These are phyloP conservation scores for Pseudotriccus pelzelni DNA, from an alignment of 2,797 vertebrate species.

Conservation along the genomic window DNA sequence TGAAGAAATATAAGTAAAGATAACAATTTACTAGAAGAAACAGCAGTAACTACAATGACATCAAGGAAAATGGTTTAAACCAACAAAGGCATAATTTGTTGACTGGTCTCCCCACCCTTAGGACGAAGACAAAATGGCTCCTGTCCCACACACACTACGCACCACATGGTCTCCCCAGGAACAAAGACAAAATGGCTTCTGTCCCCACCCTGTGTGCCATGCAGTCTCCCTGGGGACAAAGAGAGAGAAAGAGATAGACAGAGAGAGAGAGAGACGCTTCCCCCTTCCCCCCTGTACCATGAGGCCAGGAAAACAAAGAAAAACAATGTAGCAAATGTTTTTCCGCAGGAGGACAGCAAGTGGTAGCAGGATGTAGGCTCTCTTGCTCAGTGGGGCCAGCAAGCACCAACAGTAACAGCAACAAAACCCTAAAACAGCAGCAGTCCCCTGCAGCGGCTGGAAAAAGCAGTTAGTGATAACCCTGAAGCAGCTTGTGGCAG, in stretches of 20 bases:
- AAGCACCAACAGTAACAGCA: neutral
- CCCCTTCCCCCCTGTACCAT: neutral
- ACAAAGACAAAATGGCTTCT: neutral
- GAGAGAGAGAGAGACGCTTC: neutral
- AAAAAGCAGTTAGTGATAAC: neutral
- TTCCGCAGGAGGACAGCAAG: neutral
- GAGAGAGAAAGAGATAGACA: neutral
- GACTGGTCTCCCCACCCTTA: neutral
- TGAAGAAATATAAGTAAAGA: neutral
- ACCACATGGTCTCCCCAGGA: neutral
- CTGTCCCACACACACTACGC: neutral
- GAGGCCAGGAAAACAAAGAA: neutral
- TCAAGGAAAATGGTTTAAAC: neutral
- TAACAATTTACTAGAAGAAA: neutral
- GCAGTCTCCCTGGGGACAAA: neutral
- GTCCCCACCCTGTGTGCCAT: too few relatives aligned
- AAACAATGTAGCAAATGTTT: neutral
- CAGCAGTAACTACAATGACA: neutral
- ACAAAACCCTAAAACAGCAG: neutral
- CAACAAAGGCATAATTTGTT: neutral
- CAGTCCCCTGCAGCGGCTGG: neutral
- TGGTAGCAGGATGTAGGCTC: neutral
- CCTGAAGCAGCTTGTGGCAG: neutral
- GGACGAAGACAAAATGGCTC: neutral
- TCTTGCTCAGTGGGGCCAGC: neutral